Percentiles rank a stretch among this genome's conserved stretches.
Conservation (phyloP, 2,113 vertebrate genomes). For the Notiomystis cincta region DNA sequence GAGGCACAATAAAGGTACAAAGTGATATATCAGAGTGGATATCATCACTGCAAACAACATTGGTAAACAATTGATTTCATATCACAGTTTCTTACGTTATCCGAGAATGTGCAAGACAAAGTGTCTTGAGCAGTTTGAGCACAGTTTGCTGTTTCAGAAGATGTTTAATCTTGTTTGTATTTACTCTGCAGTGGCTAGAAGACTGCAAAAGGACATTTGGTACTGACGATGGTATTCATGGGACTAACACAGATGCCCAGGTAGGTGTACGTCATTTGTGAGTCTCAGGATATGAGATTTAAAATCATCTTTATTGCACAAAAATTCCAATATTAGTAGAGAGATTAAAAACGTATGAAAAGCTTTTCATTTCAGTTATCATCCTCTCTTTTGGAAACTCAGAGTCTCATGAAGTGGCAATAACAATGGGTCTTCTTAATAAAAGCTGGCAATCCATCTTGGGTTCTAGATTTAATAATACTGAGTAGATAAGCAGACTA, state of each 20-base stretch:
- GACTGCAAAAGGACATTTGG: slow-evolving; percentile 96
- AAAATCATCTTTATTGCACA: not conserved
- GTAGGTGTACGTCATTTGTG: slow-evolving; percentile 69
- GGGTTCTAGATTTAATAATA: slow-evolving; percentile 66
- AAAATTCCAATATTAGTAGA: slow-evolving; percentile 10
- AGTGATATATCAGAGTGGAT: not conserved
- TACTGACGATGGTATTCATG: slow-evolving; percentile 80
- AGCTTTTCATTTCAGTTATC: slow-evolving; percentile 71
- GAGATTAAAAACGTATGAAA: slow-evolving; percentile 35
- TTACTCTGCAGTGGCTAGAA: slow-evolving; percentile 85
- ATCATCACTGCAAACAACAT: not conserved
- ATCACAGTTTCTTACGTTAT: not conserved
- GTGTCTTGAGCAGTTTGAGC: not conserved
- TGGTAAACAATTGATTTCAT: not conserved
- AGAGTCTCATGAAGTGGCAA: slow-evolving; percentile 21
- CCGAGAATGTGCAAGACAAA: not conserved
- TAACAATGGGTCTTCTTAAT: slow-evolving; percentile 65
- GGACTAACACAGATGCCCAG: slow-evolving; percentile 83
- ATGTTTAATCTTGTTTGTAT: not conserved
- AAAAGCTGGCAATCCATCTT: slow-evolving; percentile 37
- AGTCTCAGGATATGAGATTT: not conserved
- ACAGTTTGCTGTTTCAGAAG: not conserved
- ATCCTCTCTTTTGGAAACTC: slow-evolving; percentile 48
- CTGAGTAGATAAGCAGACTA: slow-evolving; percentile 56
- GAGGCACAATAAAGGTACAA: not conserved